phyloP scores from a whole-genome alignment of 1,140 invertebrate species.

The Drosophila nannoptera region DNA sequence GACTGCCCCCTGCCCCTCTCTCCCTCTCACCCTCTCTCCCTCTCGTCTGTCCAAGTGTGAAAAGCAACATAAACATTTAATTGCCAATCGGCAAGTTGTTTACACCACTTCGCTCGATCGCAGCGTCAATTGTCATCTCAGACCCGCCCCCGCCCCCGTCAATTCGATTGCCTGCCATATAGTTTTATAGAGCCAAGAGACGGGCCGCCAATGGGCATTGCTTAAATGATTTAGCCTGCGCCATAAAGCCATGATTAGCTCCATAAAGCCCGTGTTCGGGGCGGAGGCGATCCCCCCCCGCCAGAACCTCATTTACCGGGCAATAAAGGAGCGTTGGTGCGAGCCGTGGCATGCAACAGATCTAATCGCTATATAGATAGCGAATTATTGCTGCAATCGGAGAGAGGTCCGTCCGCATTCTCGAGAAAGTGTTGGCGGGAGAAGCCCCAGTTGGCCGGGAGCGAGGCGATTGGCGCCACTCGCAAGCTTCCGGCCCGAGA shows the following conservation, averaged over 20 bases:
- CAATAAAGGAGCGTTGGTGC: no score
- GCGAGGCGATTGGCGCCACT: constrained; percentile 29
- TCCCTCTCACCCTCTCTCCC: no score
- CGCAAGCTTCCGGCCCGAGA: constrained; percentile 32
- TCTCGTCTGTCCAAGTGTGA: constrained; percentile 48
- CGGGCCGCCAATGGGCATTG: constrained; percentile 10
- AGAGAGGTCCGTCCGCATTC: no score
- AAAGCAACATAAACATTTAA: constrained; percentile 66
- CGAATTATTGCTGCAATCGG: no score
- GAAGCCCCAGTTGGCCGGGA: constrained; percentile 1
- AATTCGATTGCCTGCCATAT: constrained; percentile 38
- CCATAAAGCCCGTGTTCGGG: constrained; percentile 1
- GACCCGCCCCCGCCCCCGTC: no score
- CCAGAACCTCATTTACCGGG: no score
- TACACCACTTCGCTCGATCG: constrained; percentile 32
- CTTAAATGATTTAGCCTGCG: constrained; percentile 19
- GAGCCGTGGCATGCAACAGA: no score
- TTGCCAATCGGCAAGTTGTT: constrained; percentile 52
- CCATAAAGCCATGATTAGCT: constrained; percentile 24
- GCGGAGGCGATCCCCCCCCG: no score
- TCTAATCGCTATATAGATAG: no score
- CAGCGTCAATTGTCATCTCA: no score
- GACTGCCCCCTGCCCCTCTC: no score
- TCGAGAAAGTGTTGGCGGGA: neutral
- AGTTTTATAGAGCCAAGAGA: constrained; percentile 39